phyloP scores from a whole-genome alignment of 2,888 invertebrate genomes.

The Timandra comae region DNA sequence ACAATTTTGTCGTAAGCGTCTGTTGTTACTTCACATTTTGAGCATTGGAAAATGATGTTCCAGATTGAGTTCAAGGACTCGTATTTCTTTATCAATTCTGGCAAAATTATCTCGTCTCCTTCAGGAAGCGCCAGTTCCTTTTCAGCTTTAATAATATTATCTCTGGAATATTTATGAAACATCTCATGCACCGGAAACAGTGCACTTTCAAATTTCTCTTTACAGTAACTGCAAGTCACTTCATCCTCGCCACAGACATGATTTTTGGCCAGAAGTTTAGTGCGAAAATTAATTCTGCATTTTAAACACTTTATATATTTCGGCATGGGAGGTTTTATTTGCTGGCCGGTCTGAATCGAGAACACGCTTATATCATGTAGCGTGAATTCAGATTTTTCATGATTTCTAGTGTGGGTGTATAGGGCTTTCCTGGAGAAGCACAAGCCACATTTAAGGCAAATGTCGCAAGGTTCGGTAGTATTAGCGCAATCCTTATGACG shows the following conservation, averaged over 20 bases:
- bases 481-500: too few relatives aligned
- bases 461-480: too few relatives aligned
- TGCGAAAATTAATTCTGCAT: slow-evolving; percentile 32
- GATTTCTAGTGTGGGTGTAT: slow-evolving; percentile 13
- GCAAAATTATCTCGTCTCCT: too few relatives aligned
- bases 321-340: slow-evolving; percentile 25
- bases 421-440: slow-evolving; percentile 9
- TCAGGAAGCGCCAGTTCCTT: too few relatives aligned
- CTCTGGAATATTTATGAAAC: too few relatives aligned
- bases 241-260: slow-evolving; percentile 26
- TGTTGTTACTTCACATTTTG: slow-evolving; percentile 29
- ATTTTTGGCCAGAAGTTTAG: accelerated
- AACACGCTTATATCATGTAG: slow-evolving; percentile 29
- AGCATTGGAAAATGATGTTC: slow-evolving; percentile 45
- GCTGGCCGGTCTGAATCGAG: slow-evolving; percentile 14
- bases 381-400: slow-evolving; percentile 14
- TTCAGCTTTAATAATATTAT: too few relatives aligned
- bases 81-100: slow-evolving; percentile 40
- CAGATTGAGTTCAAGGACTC: slow-evolving; percentile 35
- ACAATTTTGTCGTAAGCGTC: slow-evolving; percentile 44
- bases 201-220: slow-evolving; percentile 25
- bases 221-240: slow-evolving; percentile 28
- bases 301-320: slow-evolving; percentile 22
- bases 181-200: slow-evolving; percentile 31
- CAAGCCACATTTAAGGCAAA: slow-evolving; percentile 38